These are phyloP conservation scores for Coendou prehensilis DNA, from an alignment of 2,797 vertebrate genomes.

Conservation along the genomic window DNA sequence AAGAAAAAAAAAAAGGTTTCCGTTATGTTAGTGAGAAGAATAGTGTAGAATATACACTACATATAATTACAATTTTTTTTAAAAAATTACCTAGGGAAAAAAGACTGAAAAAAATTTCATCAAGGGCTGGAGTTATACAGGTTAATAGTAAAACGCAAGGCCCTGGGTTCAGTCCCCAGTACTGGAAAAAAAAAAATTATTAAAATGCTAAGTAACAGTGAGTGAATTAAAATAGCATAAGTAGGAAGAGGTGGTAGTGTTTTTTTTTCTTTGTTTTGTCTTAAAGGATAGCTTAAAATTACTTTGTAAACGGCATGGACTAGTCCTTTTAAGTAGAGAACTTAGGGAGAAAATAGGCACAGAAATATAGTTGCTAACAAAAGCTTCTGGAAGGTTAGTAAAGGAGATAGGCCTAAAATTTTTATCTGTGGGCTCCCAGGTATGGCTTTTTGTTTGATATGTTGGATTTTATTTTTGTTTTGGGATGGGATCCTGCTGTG, in stretches of 20 bases:
- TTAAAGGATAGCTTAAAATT: not conserved
- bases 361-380: not conserved
- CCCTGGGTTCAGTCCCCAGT: not conserved
- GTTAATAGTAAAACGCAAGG: not conserved
- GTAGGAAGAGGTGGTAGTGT: not conserved
- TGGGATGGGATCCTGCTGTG: not conserved
- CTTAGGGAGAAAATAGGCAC: not conserved
- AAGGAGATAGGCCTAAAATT: not conserved
- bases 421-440: not conserved
- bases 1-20: not conserved
- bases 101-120: not conserved
- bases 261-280: not conserved
- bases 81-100: constrained; percentile 8
- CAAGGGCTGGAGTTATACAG: not conserved
- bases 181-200: not conserved
- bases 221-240: not conserved
- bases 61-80: not conserved
- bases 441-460: not conserved
- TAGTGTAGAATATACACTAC: not conserved
- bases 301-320: not conserved
- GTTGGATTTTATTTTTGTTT: not conserved
- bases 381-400: not conserved
- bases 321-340: not conserved
- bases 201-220: not conserved
- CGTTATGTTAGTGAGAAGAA: not conserved